Base-by-base conservation (phyloP, 2,888 invertebrate genomes). In the Lasioglossum vierecki region DNA sequence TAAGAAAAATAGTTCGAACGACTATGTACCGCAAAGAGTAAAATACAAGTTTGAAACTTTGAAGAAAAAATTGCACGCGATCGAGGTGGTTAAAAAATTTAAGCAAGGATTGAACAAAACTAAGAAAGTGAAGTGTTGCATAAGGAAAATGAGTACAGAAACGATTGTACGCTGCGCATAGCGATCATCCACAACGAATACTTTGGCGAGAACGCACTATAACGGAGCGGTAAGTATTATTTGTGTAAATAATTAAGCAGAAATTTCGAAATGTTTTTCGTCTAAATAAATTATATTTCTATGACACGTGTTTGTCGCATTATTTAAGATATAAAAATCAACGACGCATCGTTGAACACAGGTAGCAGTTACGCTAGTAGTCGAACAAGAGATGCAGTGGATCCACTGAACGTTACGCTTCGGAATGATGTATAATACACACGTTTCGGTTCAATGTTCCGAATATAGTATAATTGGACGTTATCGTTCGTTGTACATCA, bases 11-110 rank as follows among this genome's bases (percentile, higher is more conserved):
- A 76, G 73, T 41, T 77, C 79, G 57, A 84, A 92, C 26, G 94
- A 94, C 84, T 88, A 87, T 0, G 98, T 98, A 92, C 98, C 97
- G 0, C 98, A 98, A 93, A 96, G 96, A 88, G 97, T 97, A 93
- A 96, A 96, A 85, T 97, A 97, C 88, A 96, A 96, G 93, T 95
- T 96, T 84, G 96, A 96, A 92, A 95, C 97, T 87, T 94, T 97
- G 71, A 96, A 96, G 92, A 97, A 96, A 89, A 98, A 97, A 95
- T 95, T 97, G 91, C 97, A 97, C 94, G 98, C 98, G 0, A 97
- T 98, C 72, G 97, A 97, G 94, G 92, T 97, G 76, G 97, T 97
- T 87, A 96, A 97, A 87, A 97, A 97, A 94, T 96, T 96, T 0
- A 96, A 96, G 90, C 95, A 96, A 83, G 97, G 97, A 88, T 95